Conservation (phyloP, 2,113 vertebrate genomes). For the Rhinolophus sinicus region DNA sequence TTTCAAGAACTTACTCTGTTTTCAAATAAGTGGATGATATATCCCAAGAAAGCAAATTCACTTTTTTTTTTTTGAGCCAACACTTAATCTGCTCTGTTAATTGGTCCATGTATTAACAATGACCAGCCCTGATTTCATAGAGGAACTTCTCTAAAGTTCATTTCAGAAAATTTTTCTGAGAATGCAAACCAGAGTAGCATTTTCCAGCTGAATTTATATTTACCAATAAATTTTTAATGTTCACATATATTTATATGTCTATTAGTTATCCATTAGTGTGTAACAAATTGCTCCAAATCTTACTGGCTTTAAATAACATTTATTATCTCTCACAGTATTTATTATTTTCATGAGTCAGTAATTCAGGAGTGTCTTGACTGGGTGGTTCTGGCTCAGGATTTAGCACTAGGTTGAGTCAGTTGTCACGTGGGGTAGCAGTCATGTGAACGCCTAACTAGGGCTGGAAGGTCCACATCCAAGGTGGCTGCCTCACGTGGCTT, state of each 20-base stretch:
- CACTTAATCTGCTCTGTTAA: constrained; percentile 23
- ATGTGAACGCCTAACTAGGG: not conserved
- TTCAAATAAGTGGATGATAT: constrained; percentile 28
- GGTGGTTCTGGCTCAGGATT: not conserved
- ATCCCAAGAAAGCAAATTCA: not conserved
- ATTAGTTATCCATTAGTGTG: not conserved
- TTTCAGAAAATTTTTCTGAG: constrained; percentile 33
- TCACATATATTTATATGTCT: constrained; percentile 11
- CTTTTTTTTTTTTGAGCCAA: not conserved
- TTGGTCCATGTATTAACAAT: constrained; percentile 10
- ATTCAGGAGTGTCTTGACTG: not conserved
- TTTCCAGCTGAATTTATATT: constrained; percentile 60
- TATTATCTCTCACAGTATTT: not conserved
- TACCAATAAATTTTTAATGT: constrained; percentile 55
- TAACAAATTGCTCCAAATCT: not conserved
- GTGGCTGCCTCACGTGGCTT: not conserved
- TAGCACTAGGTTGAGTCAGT: not conserved
- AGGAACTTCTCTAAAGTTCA: constrained; percentile 33
- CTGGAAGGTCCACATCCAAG: not conserved
- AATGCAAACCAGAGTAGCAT: constrained; percentile 41
- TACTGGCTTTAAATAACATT: not conserved
- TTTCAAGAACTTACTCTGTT: constrained; percentile 43
- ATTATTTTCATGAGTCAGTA: not conserved
- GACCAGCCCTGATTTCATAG: not conserved
- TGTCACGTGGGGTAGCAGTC: too few species aligned